A percentile compares a stretch with the other conserved stretches of the same genome.
phyloP scores from a whole-genome alignment of 2,888 invertebrate genomes.

The Cerastoderma edule region DNA sequence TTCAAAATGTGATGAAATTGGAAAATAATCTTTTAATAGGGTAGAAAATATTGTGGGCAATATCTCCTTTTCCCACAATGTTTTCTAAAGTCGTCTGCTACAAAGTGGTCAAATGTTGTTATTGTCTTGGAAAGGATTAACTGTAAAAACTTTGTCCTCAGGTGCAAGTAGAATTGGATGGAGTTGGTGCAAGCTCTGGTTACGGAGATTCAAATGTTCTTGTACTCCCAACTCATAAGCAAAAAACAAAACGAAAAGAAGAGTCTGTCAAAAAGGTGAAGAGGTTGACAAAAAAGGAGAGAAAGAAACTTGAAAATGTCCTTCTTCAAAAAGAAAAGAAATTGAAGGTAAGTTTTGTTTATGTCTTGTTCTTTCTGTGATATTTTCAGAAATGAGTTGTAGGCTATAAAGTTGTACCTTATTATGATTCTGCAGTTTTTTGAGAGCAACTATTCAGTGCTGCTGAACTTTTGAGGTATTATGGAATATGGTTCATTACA shows the following conservation, averaged over 20 bases:
- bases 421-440: too few species aligned
- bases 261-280: slow-evolving; percentile 83
- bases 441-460: too few species aligned
- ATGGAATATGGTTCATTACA: too few species aligned
- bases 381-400: neutral
- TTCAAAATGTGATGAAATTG: too few species aligned
- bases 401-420: neutral
- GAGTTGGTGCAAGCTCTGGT: slow-evolving; percentile 44
- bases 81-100: too few species aligned
- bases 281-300: slow-evolving; percentile 93
- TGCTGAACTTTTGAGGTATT: too few species aligned
- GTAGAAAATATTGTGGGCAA: too few species aligned
- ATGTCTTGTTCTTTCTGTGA: neutral
- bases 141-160: slow-evolving; percentile 63
- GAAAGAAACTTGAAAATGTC: slow-evolving; percentile 93
- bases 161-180: slow-evolving; percentile 71
- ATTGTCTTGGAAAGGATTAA: too few species aligned
- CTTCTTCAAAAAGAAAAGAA: slow-evolving; percentile 95
- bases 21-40: too few species aligned
- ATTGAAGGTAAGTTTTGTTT: slow-evolving; percentile 85
- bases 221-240: slow-evolving; percentile 92
- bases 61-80: too few species aligned
- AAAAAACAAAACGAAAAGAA: slow-evolving; percentile 87
- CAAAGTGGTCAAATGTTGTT: too few species aligned
- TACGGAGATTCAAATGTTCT: slow-evolving; percentile 91